Evolutionary conservation across 1,140 invertebrate genomes (phyloP).

Genomic region (Leptonema lineaticorne): DNA sequence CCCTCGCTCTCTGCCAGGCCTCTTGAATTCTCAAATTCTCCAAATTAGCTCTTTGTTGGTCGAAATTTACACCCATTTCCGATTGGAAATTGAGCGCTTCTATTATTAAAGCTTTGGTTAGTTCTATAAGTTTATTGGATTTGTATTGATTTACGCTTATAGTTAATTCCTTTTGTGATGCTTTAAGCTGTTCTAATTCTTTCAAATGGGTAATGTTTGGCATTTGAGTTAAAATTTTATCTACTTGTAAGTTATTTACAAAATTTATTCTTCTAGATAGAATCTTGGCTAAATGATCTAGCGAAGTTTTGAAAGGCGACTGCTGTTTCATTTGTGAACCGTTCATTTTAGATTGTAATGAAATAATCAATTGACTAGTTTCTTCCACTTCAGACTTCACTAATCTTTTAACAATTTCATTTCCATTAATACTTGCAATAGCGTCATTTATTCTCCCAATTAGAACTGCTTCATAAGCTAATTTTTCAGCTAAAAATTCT

Average conservation of each 20-base stretch:
- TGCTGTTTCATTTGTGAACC: constrained; percentile 58
- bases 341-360: constrained; percentile 65
- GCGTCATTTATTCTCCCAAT: constrained; percentile 63
- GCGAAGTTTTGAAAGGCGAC: constrained; percentile 55
- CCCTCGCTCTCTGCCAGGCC: constrained; percentile 67
- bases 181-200: constrained; percentile 60
- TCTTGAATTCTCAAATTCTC: constrained; percentile 59
- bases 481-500: constrained; percentile 70
- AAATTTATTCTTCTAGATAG: constrained; percentile 62
- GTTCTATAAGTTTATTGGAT: constrained; percentile 64
- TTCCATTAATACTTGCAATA: constrained; percentile 55
- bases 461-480: constrained; percentile 74
- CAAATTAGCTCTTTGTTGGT: constrained; percentile 46
- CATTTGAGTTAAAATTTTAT: constrained; percentile 43
- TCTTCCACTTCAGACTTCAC: constrained; percentile 65
- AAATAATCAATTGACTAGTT: constrained; percentile 72
- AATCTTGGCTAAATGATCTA: constrained; percentile 66
- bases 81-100: constrained; percentile 63
- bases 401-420: constrained; percentile 58
- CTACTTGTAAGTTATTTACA: constrained; percentile 45
- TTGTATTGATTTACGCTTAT: constrained; percentile 65
- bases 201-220: constrained; percentile 50
- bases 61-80: constrained; percentile 47
- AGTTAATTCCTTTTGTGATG: constrained; percentile 63
- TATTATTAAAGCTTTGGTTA: constrained; percentile 65